phyloP scores from a whole-genome alignment of 2,888 invertebrate genomes.

The Tiphia femorata region DNA sequence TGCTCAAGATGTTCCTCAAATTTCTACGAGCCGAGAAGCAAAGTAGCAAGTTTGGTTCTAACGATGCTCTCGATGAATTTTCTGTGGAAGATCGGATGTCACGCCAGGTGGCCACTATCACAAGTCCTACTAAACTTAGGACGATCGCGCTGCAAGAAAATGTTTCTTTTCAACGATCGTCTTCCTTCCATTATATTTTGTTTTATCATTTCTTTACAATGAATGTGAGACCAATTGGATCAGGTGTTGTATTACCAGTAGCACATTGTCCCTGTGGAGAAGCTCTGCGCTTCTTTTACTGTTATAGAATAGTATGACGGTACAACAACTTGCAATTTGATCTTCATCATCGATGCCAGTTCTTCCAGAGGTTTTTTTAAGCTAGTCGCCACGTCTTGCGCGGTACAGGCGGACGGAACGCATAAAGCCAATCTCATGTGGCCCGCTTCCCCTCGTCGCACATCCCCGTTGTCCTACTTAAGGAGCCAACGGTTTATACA shows the following conservation, averaged over 20 bases:
- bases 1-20: slow-evolving; percentile 41
- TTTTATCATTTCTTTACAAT: too few species aligned
- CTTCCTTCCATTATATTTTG: too few species aligned
- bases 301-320: slow-evolving; percentile 45
- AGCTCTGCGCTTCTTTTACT: slow-evolving; percentile 33
- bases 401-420: slow-evolving; percentile 74
- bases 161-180: too few species aligned
- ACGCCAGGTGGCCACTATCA: slow-evolving; percentile 36
- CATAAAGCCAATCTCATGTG: slow-evolving; percentile 71
- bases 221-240: too few species aligned
- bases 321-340: slow-evolving; percentile 39
- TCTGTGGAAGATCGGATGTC: too few species aligned
- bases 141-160: slow-evolving; percentile 29
- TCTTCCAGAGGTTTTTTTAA: slow-evolving; percentile 68
- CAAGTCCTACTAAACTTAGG: slow-evolving; percentile 26
- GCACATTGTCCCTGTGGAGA: slow-evolving; percentile 35
- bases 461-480: slow-evolving; percentile 58
- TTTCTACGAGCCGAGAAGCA: slow-evolving; percentile 56
- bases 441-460: slow-evolving; percentile 45
- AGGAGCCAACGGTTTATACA: too few species aligned
- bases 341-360: slow-evolving; percentile 52
- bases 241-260: slow-evolving; percentile 40
- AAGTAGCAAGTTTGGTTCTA: slow-evolving; percentile 35
- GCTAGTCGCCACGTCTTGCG: slow-evolving; percentile 72
- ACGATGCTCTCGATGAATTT: slow-evolving; percentile 3